phyloP scores from a whole-genome alignment of 2,113 vertebrate species.

The Dicaeum eximium region DNA sequence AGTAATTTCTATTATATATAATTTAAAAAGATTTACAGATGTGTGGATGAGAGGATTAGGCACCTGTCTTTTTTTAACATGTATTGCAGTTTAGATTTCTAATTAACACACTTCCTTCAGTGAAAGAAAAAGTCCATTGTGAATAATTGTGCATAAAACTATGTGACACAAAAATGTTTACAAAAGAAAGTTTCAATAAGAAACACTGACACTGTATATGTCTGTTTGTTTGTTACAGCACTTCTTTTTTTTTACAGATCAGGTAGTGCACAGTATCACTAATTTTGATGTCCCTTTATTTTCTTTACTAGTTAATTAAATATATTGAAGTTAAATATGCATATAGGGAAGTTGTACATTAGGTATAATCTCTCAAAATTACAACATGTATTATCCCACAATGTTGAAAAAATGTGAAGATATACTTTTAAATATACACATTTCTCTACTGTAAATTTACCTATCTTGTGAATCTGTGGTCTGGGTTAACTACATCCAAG shows the following conservation, averaged over 20 bases:
- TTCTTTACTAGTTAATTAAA: not conserved
- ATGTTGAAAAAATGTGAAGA: not conserved
- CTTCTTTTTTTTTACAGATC: not conserved
- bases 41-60: conserved; percentile 31
- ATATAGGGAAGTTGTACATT: not conserved
- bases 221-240: not conserved
- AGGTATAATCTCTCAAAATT: not conserved
- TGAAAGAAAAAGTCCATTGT: conserved; percentile 1
- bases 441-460: not conserved
- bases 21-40: not conserved
- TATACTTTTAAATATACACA: not conserved
- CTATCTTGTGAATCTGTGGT: fast-evolving
- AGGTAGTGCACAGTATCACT: not conserved
- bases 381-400: not conserved
- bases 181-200: not conserved
- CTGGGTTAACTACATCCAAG: not conserved
- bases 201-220: not conserved
- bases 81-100: conserved; percentile 17
- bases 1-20: not conserved
- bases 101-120: conserved; percentile 36
- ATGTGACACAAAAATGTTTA: not conserved
- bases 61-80: not conserved
- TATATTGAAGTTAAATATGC: not conserved
- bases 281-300: not conserved
- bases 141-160: not conserved